Evolutionary conservation across 37 sponge, comb jelly and placozoan genomes (phyloP).

Genomic region (Spongilla lacustris): DNA sequence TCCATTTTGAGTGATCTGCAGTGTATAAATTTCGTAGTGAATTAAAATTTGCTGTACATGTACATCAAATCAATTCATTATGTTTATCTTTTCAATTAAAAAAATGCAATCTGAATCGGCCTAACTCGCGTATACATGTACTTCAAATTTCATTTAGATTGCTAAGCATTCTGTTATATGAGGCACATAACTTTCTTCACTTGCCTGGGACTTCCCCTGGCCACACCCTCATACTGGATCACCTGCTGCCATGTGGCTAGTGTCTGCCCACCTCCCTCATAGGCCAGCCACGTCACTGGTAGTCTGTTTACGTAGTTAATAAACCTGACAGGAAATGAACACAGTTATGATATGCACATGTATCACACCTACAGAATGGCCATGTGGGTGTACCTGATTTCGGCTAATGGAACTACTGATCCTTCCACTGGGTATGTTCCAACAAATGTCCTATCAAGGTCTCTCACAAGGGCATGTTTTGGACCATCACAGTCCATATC

Average conservation of each 20-base stretch:
- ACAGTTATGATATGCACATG: background rate
- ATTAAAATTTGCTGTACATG: no score
- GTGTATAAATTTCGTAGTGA: no score
- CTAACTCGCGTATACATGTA: no score
- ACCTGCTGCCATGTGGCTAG: constrained; percentile 14
- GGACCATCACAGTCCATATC: constrained; percentile 99
- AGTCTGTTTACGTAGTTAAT: constrained; percentile 30
- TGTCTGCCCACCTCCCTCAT: background rate
- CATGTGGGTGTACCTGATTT: constrained; percentile 49
- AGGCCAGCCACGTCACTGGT: constrained; percentile 57
- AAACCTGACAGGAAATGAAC: constrained; percentile 36
- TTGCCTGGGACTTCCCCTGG: constrained; percentile 46
- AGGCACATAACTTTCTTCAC: background rate
- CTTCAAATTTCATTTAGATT: no score
- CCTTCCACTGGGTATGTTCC: constrained; percentile 49
- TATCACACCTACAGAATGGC: background rate
- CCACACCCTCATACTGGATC: constrained; percentile 38
- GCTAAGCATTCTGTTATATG: no score
- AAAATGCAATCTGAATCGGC: no score
- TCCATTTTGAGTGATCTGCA: no score
- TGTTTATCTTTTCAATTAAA: no score
- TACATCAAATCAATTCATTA: no score
- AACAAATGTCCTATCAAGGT: constrained; percentile 80
- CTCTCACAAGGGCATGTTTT: constrained; percentile 88
- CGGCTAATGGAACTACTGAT: constrained; percentile 79